Evolutionary conservation across 2,797 vertebrate genomes (phyloP).

Genomic region (Clamator glandarius): DNA sequence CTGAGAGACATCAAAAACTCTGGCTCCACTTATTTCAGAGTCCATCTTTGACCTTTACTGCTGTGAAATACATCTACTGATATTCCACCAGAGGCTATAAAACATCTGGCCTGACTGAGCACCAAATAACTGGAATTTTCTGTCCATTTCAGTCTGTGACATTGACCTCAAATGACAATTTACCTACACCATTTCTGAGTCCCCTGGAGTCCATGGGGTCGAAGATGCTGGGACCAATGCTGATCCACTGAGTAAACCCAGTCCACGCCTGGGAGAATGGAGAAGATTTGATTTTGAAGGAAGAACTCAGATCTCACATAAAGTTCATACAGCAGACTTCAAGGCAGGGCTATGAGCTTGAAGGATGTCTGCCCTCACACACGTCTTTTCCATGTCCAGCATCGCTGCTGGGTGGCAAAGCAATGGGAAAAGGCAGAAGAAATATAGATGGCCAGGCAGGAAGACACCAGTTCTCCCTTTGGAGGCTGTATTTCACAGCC

Average conservation of each 20-base stretch:
- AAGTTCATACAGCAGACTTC: neutral
- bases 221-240: neutral
- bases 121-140: slow-evolving; percentile 53
- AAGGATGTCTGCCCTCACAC: neutral
- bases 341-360: neutral
- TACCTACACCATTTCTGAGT: slow-evolving; percentile 24
- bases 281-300: neutral
- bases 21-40: slow-evolving; percentile 51
- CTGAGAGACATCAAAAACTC: slow-evolving; percentile 37
- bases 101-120: slow-evolving; percentile 52
- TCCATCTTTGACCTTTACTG: slow-evolving; percentile 47
- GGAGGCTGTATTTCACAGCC: neutral
- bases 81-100: slow-evolving; percentile 65
- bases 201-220: neutral
- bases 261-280: fast-evolving
- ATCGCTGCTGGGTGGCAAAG: neutral
- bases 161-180: slow-evolving; percentile 27
- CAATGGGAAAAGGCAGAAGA: neutral
- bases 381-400: fast-evolving
- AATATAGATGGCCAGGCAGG: neutral
- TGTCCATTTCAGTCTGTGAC: slow-evolving; percentile 2
- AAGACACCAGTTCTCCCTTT: neutral
- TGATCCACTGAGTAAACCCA: neutral
- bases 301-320: neutral
- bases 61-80: slow-evolving; percentile 40